Evolutionary conservation across 1,140 invertebrate genomes (phyloP).

Genomic region (roundworm (Caenorhabditis elegans)): DNA sequence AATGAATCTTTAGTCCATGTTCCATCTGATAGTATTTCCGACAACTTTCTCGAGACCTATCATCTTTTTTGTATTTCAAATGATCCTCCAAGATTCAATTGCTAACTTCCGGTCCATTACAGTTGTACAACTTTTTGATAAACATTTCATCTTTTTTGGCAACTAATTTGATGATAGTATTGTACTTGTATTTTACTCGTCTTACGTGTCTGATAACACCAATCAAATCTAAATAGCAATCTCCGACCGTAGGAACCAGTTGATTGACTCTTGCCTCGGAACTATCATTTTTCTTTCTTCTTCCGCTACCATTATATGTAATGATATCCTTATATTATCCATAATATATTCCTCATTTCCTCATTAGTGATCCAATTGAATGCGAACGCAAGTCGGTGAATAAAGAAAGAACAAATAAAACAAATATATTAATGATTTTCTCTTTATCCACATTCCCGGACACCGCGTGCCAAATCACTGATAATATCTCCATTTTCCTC

Average conservation of each 20-base stretch:
- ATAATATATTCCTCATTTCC: neutral
- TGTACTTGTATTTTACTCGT: neutral
- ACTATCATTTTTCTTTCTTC: neutral
- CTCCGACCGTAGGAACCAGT: neutral
- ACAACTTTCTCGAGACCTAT: too few species aligned
- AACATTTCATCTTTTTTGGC: neutral
- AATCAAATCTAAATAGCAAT: neutral
- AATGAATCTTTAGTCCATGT: too few species aligned
- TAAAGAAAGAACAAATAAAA: neutral
- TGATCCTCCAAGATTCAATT: neutral
- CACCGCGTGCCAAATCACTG: neutral
- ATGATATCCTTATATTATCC: neutral
- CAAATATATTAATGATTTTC: conserved; percentile 1
- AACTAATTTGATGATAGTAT: neutral
- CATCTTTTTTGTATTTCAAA: too few species aligned
- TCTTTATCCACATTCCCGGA: neutral
- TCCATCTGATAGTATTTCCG: too few species aligned
- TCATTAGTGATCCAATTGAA: neutral
- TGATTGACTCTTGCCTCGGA: neutral
- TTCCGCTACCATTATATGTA: too few species aligned
- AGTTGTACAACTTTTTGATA: too few species aligned
- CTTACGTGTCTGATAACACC: neutral
- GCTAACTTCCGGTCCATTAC: neutral
- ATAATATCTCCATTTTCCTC: neutral
- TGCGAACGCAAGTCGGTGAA: too few species aligned